Conservation (phyloP, 2,113 vertebrate species). For the Gnathonemus longibarbis region DNA sequence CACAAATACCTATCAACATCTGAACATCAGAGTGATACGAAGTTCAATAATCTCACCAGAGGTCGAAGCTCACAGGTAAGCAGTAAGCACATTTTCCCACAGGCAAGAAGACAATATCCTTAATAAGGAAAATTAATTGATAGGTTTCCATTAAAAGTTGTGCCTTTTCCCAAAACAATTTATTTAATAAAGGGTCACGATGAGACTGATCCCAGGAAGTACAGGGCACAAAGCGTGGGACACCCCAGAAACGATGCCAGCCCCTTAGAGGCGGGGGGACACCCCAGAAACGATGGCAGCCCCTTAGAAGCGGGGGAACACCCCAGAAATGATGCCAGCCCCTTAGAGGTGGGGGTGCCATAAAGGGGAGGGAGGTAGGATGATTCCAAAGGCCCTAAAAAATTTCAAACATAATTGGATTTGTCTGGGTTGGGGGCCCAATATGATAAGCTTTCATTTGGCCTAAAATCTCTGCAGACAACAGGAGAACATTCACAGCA, state of each 20-base stretch:
- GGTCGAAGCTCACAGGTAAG: no score
- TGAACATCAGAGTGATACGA: neutral
- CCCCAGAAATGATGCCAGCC: no score
- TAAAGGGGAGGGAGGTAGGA: neutral
- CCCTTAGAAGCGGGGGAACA: neutral
- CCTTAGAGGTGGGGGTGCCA: neutral
- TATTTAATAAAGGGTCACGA: neutral
- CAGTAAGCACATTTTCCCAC: neutral
- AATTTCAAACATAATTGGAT: neutral
- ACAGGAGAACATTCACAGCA: neutral
- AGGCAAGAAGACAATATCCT: neutral
- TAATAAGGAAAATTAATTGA: neutral
- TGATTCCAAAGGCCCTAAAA: neutral
- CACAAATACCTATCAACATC: neutral
- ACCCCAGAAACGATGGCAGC: neutral
- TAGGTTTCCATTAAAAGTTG: neutral
- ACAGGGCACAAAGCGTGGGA: neutral
- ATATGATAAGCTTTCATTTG: neutral
- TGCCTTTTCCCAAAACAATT: neutral
- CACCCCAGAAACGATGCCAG: no score
- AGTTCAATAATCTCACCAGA: neutral
- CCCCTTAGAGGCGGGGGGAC: neutral
- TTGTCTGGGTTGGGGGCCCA: neutral
- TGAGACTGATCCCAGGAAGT: neutral
- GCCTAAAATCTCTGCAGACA: neutral